Evolutionary conservation across 2,888 invertebrate genomes (phyloP).

Genomic region (Oligia fasciuncula): DNA sequence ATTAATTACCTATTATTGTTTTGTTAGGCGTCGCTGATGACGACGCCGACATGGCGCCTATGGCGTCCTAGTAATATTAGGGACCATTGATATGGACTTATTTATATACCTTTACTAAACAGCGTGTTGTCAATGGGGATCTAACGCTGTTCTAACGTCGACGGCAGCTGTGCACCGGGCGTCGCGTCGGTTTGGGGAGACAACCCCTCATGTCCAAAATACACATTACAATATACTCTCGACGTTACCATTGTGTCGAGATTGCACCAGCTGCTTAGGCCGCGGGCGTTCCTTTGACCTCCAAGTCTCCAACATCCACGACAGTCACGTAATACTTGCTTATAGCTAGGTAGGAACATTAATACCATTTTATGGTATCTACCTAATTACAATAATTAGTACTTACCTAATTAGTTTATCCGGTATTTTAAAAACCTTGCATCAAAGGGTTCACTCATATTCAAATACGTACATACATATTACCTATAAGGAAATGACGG

Average conservation of each 20-base stretch:
- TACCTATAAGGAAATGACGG: not conserved
- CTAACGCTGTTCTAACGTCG: constrained; percentile 74
- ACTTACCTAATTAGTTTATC: not conserved
- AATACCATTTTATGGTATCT: not conserved
- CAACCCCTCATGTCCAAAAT: constrained; percentile 76
- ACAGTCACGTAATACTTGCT: constrained; percentile 3
- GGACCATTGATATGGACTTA: not conserved
- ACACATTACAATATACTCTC: constrained; percentile 73
- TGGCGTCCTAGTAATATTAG: not conserved
- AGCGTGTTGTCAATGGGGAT: constrained; percentile 43
- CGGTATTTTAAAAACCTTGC: not conserved
- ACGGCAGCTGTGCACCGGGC: constrained; percentile 72
- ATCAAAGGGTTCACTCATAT: not conserved
- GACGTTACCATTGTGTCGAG: constrained; percentile 71
- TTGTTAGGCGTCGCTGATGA: not conserved
- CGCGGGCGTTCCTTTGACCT: constrained; percentile 55
- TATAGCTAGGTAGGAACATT: not conserved
- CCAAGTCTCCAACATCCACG: constrained; percentile 37
- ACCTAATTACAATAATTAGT: not conserved
- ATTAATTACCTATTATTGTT: not conserved
- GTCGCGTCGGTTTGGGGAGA: constrained; percentile 66
- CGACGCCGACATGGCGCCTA: not conserved
- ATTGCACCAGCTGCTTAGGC: constrained; percentile 72
- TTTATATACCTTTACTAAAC: not conserved
- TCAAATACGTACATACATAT: not conserved